A percentile compares a stretch with the other conserved stretches of the same genome.
Conservation (phyloP, 2,113 vertebrate species). For the Camelus bactrianus region DNA sequence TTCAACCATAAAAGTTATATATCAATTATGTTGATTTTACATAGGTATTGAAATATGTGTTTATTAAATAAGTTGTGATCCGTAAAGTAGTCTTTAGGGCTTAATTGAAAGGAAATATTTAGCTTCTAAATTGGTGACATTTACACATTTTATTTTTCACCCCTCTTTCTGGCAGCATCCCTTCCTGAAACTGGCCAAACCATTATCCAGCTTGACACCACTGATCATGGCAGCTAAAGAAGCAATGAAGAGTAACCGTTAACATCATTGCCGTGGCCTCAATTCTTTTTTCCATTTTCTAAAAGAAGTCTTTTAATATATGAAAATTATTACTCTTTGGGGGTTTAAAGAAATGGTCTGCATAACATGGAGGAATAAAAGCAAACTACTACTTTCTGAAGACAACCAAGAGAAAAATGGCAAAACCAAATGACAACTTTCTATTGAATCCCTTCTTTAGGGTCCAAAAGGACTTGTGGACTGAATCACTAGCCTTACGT, state of each 20-base stretch:
- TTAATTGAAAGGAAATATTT: not conserved
- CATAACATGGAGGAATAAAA: constrained; percentile 73
- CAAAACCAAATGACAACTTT: constrained; percentile 69
- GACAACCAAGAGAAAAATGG: constrained; percentile 75
- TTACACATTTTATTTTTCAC: not conserved
- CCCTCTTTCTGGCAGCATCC: constrained; percentile 91
- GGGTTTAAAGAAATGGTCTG: constrained; percentile 77
- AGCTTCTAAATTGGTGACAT: constrained; percentile 25
- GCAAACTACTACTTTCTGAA: constrained; percentile 81
- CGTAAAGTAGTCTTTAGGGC: not conserved
- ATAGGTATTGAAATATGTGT: not conserved
- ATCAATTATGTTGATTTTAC: constrained; percentile 22
- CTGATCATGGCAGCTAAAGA: constrained; percentile 99
- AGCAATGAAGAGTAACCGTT: constrained; percentile 99
- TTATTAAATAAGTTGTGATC: not conserved
- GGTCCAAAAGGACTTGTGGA: constrained; percentile 84
- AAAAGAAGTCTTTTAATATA: constrained; percentile 90
- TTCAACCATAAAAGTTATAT: not conserved
- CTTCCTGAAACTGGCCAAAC: constrained; percentile 99
- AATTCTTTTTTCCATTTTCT: constrained; percentile 78
- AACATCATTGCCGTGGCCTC: constrained; percentile 82
- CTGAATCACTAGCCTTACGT: constrained; percentile 82
- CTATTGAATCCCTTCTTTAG: constrained; percentile 75
- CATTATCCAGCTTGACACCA: constrained; percentile 98
- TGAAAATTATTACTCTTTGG: constrained; percentile 85